phyloP scores from a whole-genome alignment of 2,888 invertebrate genomes.

The Eumacrocentrus americanus region DNA sequence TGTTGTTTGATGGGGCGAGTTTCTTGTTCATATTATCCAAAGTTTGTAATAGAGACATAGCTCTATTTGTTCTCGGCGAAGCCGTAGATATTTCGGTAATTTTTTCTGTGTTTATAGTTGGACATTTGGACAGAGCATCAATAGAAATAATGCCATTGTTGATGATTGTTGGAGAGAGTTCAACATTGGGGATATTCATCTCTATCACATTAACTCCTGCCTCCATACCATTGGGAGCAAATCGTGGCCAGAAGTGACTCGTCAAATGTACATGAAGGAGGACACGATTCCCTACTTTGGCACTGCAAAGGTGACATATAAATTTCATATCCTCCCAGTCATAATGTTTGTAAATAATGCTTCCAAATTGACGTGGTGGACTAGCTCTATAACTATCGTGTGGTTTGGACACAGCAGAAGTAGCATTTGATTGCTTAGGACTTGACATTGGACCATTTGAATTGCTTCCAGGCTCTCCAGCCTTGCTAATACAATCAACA shows the following conservation, averaged over 20 bases:
- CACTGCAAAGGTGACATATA: constrained; percentile 15
- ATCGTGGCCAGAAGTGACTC: constrained; percentile 21
- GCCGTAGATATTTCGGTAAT: too few relatives aligned
- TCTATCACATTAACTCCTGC: neutral
- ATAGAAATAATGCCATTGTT: too few relatives aligned
- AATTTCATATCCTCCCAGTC: neutral
- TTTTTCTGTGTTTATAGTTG: too few relatives aligned
- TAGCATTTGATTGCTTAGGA: too few relatives aligned
- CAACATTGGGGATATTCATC: neutral
- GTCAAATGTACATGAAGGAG: constrained; percentile 26
- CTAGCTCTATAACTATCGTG: too few relatives aligned
- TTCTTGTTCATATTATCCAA: neutral
- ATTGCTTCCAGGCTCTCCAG: too few relatives aligned
- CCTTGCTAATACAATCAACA: too few relatives aligned
- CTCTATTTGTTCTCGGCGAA: too few relatives aligned
- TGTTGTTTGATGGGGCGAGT: neutral
- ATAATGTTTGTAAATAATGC: neutral
- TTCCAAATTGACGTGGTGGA: neutral
- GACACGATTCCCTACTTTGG: neutral
- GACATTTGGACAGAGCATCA: neutral
- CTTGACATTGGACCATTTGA: too few relatives aligned
- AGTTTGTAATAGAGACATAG: neutral
- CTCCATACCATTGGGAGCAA: neutral
- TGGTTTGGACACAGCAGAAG: too few relatives aligned
- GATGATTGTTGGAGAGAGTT: too few relatives aligned